Base-by-base conservation (phyloP, 2,113 vertebrate species). In the Pelmatolapia mariae region DNA sequence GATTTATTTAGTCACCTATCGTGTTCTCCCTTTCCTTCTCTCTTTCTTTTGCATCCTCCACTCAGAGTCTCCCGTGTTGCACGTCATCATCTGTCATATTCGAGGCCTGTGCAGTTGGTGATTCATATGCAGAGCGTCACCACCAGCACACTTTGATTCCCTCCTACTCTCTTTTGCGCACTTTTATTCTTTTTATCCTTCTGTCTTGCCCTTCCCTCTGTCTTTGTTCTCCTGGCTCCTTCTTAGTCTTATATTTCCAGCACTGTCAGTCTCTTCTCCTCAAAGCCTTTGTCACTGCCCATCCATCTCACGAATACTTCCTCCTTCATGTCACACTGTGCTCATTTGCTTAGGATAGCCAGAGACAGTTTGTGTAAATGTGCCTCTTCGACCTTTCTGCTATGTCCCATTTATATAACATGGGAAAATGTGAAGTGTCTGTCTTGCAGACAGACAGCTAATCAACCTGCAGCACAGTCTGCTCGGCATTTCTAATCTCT, bases 341-440 rank as follows among this genome's bases (percentile, higher is more conserved):
- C 86, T 87, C 84, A 83, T 84, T 90, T 91, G 80, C 86, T 87
- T 40, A 88, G 89, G 87, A 83, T 79, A 84, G 83, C 84, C 7
- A 54, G 59, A 87, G 90, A 87, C 85, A 84, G 85, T 86, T 89
- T 92, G 92, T 90, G 76, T 90, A 71, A 91, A 90, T 89, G 85
- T 36, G 66, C 81, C 53, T 22, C 66, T 91, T 89, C 91, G 89
- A 93, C 92, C 93, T 94, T 90, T 93, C 89, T 54, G 87, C 80
- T 33, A n/a, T 29, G 76, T 91, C 85, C 82, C 85, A 43, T 89
- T 92, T 93, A 85, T 80, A 84, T 90, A 89, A 91, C 59, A 11
- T 53, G 76, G 87, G 85, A 50, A 85, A 93, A 90, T 76, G 81
- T 80, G 81, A 85, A 84, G 79, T 59, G 85, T 87, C 88, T 80